Base-by-base conservation (phyloP, 2,888 invertebrate species). In the Leucozona laternaria region DNA sequence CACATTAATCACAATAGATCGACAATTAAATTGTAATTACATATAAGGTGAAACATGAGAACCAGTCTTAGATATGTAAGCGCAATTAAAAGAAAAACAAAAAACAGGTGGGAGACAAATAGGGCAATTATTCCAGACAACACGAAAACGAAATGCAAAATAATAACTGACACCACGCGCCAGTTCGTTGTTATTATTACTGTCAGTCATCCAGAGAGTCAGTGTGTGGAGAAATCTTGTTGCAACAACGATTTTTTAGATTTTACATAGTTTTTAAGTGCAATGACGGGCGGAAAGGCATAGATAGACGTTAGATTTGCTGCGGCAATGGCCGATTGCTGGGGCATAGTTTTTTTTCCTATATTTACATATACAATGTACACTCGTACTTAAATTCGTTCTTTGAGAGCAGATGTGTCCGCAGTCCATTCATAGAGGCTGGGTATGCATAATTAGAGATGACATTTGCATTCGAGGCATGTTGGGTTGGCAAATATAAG, bases 401-500 rank as follows among this genome's bases (percentile, higher is more conserved):
- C 22, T 22, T 25, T 22, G 13, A 11, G 15, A 53, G 25, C 53
- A 53, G 53, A 53, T 53, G 53, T 53, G 53, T 53, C 53, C 15
- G 15, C 4, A 28, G 53, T 28, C 28, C 53, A 8, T 28, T 53
- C 28, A 8, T 53, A 53, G 53, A 53, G 28, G 25, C 15, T 53
- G 53, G 28, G 53, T 66, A 78, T 78, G 78, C 81, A 81, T 81
- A 81, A 81, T 76, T 64, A 15, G 40, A 45, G 28, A 71, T 71
- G 64, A 77, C 71, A 77, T 77, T 81, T 81, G 71, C 71, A 81
- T 81, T 72, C 64, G 43, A 71, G 53, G 53, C n/a, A 53, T 53
- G 53, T 53, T 53, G 53, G 53, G 53, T 53, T 53, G 53, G 53
- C 53, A 28, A 53, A n/a, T n/a, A 53, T 2, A 2, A 22, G 13